Conservation (phyloP, 2,888 invertebrate genomes). For the Notocelia uddmanniana region DNA sequence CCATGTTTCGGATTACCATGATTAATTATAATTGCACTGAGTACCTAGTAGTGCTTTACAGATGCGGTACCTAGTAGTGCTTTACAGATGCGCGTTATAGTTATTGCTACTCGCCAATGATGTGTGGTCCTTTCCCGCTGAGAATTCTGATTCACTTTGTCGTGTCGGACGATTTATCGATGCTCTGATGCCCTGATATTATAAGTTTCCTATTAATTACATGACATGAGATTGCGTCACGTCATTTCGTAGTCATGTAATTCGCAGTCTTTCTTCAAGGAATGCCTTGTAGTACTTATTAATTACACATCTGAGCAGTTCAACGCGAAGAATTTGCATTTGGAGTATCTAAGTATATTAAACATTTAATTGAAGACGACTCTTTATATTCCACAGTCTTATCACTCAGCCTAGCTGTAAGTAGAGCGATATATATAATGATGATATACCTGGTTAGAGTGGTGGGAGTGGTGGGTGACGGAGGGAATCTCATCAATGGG, state of each 20-base stretch:
- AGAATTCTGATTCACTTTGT: conserved; percentile 6
- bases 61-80: no score
- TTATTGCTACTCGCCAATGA: conserved; percentile 2
- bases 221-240: conserved; percentile 7
- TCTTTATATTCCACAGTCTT: not conserved
- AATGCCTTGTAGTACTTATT: not conserved
- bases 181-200: conserved; percentile 20
- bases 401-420: not conserved
- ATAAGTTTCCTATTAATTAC: conserved; percentile 24
- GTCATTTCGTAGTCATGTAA: not conserved
- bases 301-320: not conserved
- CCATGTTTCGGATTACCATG: no score
- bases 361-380: no score
- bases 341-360: no score
- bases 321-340: not conserved
- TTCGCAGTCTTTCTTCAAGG: no score
- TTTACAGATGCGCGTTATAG: conserved; percentile 1
- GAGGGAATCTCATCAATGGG: not conserved
- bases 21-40: no score
- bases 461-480: not conserved
- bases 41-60: not conserved
- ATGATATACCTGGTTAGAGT: not conserved
- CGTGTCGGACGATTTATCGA: conserved; percentile 22
- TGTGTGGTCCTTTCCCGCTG: conserved; percentile 4
- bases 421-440: not conserved